phyloP scores from a whole-genome alignment of 2,113 vertebrate genomes.

The Mustela lutreola region DNA sequence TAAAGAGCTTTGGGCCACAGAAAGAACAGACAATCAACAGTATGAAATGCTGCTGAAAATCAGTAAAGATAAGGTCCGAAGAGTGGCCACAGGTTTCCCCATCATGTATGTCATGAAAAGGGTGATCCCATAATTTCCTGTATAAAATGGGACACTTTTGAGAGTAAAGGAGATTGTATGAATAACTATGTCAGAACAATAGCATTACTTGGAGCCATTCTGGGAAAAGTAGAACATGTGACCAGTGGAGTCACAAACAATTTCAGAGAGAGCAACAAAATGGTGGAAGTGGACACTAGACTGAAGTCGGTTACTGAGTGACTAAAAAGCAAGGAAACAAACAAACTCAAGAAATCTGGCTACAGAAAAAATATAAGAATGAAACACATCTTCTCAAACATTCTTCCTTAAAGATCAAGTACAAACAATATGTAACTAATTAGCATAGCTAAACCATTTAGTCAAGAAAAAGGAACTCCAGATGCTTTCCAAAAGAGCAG shows the following conservation, averaged over 20 bases:
- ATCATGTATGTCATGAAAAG: background rate
- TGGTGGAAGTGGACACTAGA: background rate
- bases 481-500: slow-evolving; percentile 15
- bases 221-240: background rate
- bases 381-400: background rate
- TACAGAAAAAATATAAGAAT: background rate
- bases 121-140: background rate
- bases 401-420: slow-evolving; percentile 31
- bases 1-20: background rate
- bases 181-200: background rate
- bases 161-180: background rate
- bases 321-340: background rate
- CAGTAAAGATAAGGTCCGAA: background rate
- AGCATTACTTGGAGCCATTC: background rate
- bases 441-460: slow-evolving; percentile 33
- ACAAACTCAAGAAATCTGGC: background rate
- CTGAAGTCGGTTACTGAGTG: background rate
- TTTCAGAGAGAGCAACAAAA: background rate
- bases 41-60: background rate
- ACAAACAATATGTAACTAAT: background rate
- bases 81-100: background rate
- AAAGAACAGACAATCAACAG: background rate
- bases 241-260: background rate
- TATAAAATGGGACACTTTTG: background rate
- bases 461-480: background rate